Conservation (phyloP, 2,797 vertebrate species). For the Dipus sagitta region DNA sequence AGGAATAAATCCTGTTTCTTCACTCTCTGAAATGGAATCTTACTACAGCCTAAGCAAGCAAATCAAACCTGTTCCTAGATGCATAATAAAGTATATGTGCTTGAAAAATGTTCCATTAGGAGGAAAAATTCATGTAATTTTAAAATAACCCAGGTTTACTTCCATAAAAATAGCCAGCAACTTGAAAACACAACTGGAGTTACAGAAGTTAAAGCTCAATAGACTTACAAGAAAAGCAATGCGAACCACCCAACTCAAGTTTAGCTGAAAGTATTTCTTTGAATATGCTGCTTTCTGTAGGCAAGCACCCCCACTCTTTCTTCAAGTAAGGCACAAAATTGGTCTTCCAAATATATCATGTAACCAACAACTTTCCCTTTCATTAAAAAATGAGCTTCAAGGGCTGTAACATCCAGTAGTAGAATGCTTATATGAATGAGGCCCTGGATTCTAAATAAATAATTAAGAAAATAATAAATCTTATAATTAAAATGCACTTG, state of each 20-base stretch:
- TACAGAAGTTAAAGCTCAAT: conserved; percentile 5
- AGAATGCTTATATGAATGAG: neutral
- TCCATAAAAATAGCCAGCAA: conserved; percentile 47
- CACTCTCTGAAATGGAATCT: conserved; percentile 6
- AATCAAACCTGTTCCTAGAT: conserved; percentile 32
- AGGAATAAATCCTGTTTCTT: neutral
- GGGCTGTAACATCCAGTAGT: no score
- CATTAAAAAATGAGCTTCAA: neutral
- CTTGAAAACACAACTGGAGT: neutral
- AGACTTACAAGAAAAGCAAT: conserved; percentile 44
- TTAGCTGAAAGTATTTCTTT: conserved; percentile 16
- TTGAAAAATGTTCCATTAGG: neutral
- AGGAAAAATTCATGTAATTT: neutral
- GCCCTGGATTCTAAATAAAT: neutral
- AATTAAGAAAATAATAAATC: neutral
- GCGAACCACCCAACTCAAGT: conserved; percentile 45
- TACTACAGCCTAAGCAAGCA: conserved; percentile 35
- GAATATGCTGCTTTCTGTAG: neutral
- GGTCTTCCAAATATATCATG: conserved; percentile 9
- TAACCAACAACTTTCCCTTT: conserved; percentile 4
- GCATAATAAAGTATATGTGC: conserved; percentile 21
- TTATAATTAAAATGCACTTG: conserved; percentile 45
- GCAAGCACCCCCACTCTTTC: neutral
- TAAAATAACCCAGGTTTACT: conserved; percentile 44
- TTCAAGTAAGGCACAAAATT: neutral